Base-by-base conservation (phyloP, 2,113 vertebrate genomes). In the Oophaga pumilio region DNA sequence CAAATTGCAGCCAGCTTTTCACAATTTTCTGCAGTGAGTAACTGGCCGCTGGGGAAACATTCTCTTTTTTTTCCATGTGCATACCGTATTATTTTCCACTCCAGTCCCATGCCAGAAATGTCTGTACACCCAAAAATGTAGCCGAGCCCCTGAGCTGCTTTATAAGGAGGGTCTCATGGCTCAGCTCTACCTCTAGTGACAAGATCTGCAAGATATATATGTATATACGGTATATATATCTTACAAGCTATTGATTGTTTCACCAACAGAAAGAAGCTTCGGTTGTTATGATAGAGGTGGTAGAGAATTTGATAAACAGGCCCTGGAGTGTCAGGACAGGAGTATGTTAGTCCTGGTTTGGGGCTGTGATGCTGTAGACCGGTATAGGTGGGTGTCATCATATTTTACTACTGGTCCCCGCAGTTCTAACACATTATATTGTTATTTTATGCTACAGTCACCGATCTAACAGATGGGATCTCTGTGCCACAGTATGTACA, bases 11-110 rank as follows among this genome's bases (percentile, higher is more conserved):
- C 22, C 10, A 22, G 24, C 62, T 71, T 87, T 87, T 62, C 78
- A 71, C 86, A 87, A 60, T 82, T 82, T 74, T 60, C 78, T 82
- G 78, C 78, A 50, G 28, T 87, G 66, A 33, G 22, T 66, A 76
- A 15, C 33, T 26, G 78, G 78, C 78, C 57, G 66, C 66, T 66
- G 74, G 64, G 0, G 33, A 69, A 73, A 82, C 60, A 33, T 52
- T 77, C 78, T 82, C 17, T 18, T 26, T 60, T 59, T 82, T 82
- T 82, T 82, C 86, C 86, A 80, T 87, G 53, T n/a, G 28, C 66
- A 59, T 59, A 43, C 33, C 33, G 33, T 43, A 82, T 69, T 82
- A 82, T 82, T 87, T 87, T 87, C 86, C 86, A 87, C 56, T 56
- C 28, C 49, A 0, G 12, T 59, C 77, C 20, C 18, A 20, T 73